Conservation (phyloP, 2,113 vertebrate genomes). For the Apeltes quadracus region DNA sequence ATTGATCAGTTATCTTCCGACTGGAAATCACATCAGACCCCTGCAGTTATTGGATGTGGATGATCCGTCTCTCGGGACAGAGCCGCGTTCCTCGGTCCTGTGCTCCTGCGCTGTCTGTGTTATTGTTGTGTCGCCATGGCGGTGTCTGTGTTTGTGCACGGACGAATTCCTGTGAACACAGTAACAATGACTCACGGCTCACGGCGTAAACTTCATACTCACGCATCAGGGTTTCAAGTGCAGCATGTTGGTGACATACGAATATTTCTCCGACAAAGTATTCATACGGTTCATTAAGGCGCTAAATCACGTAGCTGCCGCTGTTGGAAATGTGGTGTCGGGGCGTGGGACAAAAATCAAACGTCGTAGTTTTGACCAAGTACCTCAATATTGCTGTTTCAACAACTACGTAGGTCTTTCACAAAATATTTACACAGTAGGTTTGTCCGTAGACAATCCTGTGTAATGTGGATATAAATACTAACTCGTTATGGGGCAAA, state of each 20-base stretch:
- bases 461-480: too few species aligned
- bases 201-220: conserved; percentile 24
- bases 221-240: conserved; percentile 18
- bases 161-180: conserved; percentile 44
- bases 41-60: conserved; percentile 10
- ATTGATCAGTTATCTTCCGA: conserved; percentile 57
- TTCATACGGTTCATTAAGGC: background rate
- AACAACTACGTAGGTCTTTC: too few species aligned
- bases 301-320: background rate
- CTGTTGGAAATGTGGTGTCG: background rate
- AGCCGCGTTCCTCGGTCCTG: conserved; percentile 9
- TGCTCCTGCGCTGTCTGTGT: conserved; percentile 33
- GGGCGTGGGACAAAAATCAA: too few species aligned
- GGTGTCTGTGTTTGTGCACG: conserved; percentile 39
- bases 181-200: conserved; percentile 44
- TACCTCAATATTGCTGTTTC: too few species aligned
- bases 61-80: too few species aligned
- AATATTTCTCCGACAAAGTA: background rate
- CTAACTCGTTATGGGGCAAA: too few species aligned
- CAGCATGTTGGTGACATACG: conserved; percentile 7
- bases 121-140: conserved; percentile 54
- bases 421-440: too few species aligned
- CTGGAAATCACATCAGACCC: conserved; percentile 27
- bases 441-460: too few species aligned
- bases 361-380: too few species aligned